Evolutionary conservation across 2,113 vertebrate species (phyloP).

Genomic region (Crotalus viridis): DNA sequence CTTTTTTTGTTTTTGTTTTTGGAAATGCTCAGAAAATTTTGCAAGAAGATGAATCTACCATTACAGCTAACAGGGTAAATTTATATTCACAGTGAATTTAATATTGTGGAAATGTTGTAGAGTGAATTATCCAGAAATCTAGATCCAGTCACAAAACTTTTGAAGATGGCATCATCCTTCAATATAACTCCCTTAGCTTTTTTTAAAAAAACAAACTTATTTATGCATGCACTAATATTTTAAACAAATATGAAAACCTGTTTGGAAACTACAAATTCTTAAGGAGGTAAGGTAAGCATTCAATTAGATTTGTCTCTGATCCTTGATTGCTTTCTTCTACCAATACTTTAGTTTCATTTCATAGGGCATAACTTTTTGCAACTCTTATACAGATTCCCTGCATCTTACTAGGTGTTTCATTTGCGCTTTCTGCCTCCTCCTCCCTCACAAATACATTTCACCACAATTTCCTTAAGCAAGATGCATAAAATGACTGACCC

Average conservation of each 20-base stretch:
- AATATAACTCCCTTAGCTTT: background rate
- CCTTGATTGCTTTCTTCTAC: background rate
- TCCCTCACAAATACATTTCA: background rate
- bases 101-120: background rate
- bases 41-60: background rate
- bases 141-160: background rate
- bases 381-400: background rate
- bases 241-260: background rate
- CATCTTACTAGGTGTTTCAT: background rate
- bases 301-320: background rate
- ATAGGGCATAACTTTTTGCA: background rate
- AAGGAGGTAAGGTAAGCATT: too few relatives aligned
- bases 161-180: background rate
- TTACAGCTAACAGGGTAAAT: background rate
- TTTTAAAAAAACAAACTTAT: background rate
- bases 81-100: background rate
- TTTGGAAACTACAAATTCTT: background rate
- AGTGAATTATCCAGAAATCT: background rate
- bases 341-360: background rate
- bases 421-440: background rate
- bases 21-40: background rate
- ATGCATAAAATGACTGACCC: background rate
- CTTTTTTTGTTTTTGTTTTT: background rate
- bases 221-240: background rate
- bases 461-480: background rate